Base-by-base conservation (phyloP, 2,113 vertebrate genomes). In the Holacanthus passer region DNA sequence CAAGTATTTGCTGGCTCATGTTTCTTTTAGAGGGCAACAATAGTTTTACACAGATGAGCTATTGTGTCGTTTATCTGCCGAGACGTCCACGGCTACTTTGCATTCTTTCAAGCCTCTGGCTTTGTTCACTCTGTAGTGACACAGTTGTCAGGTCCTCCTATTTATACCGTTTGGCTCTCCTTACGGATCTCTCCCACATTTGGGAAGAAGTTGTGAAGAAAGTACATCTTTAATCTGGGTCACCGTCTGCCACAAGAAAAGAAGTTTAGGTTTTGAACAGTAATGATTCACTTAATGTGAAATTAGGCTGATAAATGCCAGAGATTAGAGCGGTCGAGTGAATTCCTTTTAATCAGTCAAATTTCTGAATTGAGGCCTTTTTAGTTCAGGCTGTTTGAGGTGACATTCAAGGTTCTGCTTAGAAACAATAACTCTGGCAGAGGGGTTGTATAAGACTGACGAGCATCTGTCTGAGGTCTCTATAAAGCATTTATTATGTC, bases 31-130 rank as follows among this genome's bases (percentile, higher is more conserved):
- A 74, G 47, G 31, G 31, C 43, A 70, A 85, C 75, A 63, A 41
- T 45, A 24, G 66, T 73, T 76, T 75, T 5, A 59, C 47, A 77
- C 81, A 65, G 67, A 79, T 69, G 82, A 89, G 73, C 79, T 87
- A 78, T 81, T 87, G 87, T 52, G 64, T 62, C 1, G 62, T 83
- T 91, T 86, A 76, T 89, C 73, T 81, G 75, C 73, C 52, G 53
- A 79, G 81, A 73, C 83, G 62, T 76, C 58, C 72, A 56, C 62
- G 59, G 82, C 55, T 79, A 55, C 78, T 82, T 83, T 86, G 82
- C 73, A 84, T 86, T 86, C 77, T 63, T 53, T 65, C 48, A 48
- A 68, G 72, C 74, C 66, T n/a, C 35, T 53, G 77, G 55, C 81
- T 87, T 77, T 50, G 77, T 87, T 82, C 78, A 47, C 32, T 75